Conservation (phyloP, 2,113 vertebrate species). For the Trematocara macrostoma region DNA sequence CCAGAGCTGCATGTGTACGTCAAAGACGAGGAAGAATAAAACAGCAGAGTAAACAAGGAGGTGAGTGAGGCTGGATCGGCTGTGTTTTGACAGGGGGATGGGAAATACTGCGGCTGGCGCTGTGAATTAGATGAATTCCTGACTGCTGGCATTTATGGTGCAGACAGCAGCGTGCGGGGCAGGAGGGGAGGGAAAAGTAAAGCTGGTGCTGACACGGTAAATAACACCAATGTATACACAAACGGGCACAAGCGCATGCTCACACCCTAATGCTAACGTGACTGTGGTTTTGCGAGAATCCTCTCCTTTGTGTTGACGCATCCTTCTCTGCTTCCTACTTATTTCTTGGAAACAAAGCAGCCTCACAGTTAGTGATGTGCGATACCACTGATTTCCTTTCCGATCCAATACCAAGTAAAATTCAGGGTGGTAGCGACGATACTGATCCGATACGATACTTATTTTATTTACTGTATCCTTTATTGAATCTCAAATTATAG, state of each 20-base stretch:
- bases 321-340: neutral
- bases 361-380: too few relatives aligned
- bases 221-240: neutral
- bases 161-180: neutral
- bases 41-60: slow-evolving; percentile 36
- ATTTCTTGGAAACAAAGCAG: neutral
- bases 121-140: slow-evolving; percentile 51
- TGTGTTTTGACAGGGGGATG: slow-evolving; percentile 48
- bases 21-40: slow-evolving; percentile 2
- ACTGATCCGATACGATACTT: too few relatives aligned
- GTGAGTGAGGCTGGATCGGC: slow-evolving; percentile 13
- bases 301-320: neutral
- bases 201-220: slow-evolving; percentile 22
- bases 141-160: slow-evolving; percentile 33
- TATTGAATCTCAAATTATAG: too few relatives aligned
- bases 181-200: neutral
- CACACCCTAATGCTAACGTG: neutral
- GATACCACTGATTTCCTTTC: too few relatives aligned
- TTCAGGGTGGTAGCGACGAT: too few relatives aligned
- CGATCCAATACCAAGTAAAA: too few relatives aligned
- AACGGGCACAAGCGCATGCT: neutral
- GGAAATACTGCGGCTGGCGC: slow-evolving; percentile 42
- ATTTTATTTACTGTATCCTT: too few relatives aligned
- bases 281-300: neutral
- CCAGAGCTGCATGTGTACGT: neutral